A percentile compares a stretch with the other conserved stretches of the same genome.
These are phyloP conservation scores for Ophioninae sp. DNA, from an alignment of 2,888 invertebrate genomes.

Conservation along the genomic window DNA sequence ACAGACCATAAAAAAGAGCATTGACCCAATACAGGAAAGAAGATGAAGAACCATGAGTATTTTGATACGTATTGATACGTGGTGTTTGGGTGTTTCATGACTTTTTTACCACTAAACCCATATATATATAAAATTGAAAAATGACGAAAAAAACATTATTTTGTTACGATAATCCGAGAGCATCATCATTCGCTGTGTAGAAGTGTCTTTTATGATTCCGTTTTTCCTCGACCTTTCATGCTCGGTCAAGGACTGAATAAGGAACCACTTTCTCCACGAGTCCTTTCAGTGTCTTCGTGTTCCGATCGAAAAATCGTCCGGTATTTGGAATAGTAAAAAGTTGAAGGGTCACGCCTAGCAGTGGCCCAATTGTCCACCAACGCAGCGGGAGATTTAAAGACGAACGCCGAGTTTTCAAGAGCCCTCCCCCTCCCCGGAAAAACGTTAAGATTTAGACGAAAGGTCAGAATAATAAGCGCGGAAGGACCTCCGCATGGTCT, in stretches of 20 bases:
- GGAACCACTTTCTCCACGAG: conserved; percentile 36
- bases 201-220: conserved; percentile 10
- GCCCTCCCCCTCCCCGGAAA: background rate
- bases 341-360: conserved; percentile 35
- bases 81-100: background rate
- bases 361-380: conserved; percentile 46
- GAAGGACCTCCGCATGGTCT: conserved; percentile 50
- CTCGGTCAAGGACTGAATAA: background rate
- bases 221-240: conserved; percentile 20
- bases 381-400: conserved; percentile 7
- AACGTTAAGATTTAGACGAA: conserved; percentile 30
- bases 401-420: conserved; percentile 3
- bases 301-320: conserved; percentile 20
- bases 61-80: background rate
- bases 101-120: background rate
- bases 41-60: background rate
- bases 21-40: background rate
- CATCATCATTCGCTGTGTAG: background rate
- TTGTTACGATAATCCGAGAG: background rate
- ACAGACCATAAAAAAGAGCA: background rate
- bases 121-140: background rate
- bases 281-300: conserved; percentile 11
- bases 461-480: background rate
- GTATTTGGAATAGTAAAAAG: conserved; percentile 41
- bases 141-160: conserved; percentile 3